These are phyloP conservation scores for Drosophila dunni DNA, from an alignment of 1,140 invertebrate genomes.

Conservation along the genomic window DNA sequence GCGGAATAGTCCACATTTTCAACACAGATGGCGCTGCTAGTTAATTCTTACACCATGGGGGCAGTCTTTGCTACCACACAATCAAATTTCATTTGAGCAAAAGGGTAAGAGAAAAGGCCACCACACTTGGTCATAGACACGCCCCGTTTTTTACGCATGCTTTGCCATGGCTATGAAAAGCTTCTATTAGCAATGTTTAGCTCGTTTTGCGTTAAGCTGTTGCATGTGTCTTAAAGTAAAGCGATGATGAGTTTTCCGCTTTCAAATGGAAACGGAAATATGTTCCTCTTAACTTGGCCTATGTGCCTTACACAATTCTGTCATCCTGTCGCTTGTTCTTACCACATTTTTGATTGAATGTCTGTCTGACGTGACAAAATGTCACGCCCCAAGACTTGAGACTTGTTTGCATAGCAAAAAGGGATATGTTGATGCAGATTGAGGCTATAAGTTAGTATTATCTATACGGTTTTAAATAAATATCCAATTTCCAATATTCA, in stretches of 20 bases:
- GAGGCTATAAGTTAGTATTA: neutral
- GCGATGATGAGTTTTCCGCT: neutral
- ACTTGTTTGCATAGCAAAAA: constrained; percentile 1
- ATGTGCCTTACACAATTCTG: neutral
- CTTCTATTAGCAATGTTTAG: constrained; percentile 51
- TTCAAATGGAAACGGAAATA: neutral
- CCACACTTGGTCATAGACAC: neutral
- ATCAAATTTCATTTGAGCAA: too few relatives aligned
- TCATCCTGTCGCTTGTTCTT: constrained; percentile 17
- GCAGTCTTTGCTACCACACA: neutral
- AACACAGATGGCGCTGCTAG: neutral
- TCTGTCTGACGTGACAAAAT: constrained; percentile 1
- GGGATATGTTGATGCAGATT: constrained; percentile 10
- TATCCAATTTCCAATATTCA: neutral
- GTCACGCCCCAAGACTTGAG: neutral
- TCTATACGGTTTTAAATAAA: neutral
- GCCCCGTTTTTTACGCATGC: neutral
- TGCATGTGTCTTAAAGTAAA: constrained; percentile 31
- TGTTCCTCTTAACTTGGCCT: too few relatives aligned
- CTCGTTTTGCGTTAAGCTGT: constrained; percentile 23
- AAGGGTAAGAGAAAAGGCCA: neutral
- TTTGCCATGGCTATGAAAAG: constrained; percentile 45
- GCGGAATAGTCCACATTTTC: neutral
- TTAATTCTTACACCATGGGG: neutral
- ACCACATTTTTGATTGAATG: constrained; percentile 32